These are phyloP conservation scores for Eonycteris spelaea DNA, from an alignment of 2,113 vertebrate genomes.

Conservation along the genomic window DNA sequence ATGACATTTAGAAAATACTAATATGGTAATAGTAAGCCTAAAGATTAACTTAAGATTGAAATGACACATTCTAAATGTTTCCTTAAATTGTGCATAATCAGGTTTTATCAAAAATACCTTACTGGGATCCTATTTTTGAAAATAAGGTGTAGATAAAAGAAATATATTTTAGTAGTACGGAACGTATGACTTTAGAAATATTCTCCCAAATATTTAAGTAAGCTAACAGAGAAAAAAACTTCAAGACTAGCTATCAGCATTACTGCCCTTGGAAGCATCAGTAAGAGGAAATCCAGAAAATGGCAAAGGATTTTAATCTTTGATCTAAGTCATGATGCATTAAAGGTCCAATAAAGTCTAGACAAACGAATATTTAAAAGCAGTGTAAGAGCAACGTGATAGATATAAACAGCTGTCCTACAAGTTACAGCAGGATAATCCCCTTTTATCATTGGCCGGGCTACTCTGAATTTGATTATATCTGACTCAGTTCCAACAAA, in stretches of 20 bases:
- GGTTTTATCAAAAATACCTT: slow-evolving; percentile 22
- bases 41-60: neutral
- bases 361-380: neutral
- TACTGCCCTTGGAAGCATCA: neutral
- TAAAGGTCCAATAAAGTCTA: neutral
- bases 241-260: neutral
- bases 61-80: neutral
- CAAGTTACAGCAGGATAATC: neutral
- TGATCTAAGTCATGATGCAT: neutral
- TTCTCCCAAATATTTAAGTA: slow-evolving; percentile 18
- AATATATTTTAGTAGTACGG: neutral
- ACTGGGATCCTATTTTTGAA: neutral
- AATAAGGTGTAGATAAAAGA: neutral
- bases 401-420: neutral
- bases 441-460: neutral
- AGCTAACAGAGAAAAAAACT: neutral
- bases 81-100: neutral
- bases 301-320: slow-evolving; percentile 30
- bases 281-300: slow-evolving; percentile 31
- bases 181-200: neutral
- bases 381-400: neutral
- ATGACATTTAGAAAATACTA: neutral
- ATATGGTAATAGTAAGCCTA: neutral
- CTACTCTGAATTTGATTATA: neutral
- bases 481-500: neutral